Base-by-base conservation (phyloP, 2,888 invertebrate species). In the Pseudolycoriella hygida region DNA sequence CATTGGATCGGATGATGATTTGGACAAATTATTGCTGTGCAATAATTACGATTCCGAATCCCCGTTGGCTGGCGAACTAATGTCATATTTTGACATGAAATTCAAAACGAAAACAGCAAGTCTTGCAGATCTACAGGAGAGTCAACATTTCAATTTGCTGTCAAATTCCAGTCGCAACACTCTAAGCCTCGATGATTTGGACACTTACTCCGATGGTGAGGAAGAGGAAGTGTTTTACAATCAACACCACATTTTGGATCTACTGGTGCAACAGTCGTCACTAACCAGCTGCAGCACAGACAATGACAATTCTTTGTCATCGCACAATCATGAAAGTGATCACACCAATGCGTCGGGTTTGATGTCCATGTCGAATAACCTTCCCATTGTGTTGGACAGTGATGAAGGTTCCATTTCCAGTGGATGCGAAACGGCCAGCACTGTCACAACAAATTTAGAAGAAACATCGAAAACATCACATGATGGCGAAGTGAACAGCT, bases 341-440 rank as follows among this genome's bases (percentile, higher is more conserved):
- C 10, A 20, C 12, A 19, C 20, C 12, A 34, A 34, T 15, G 39
- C 20, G 12, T 19, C 39, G 8, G 25, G 18, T 14, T 12, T 19
- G 4, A 8, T 11, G 18, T 42, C 42, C 51, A 17, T 54, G 17
- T 14, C 18, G 19, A 25, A 5, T 15, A 43, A 46, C 57, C 66
- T 70, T 59, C 69, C 71, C 63, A 69, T 69, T 60, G 70, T 71
- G 58, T 65, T 72, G 51, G 79, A 80, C 56, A 76, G 77, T 62
- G 80, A 80, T 66, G 79, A 79, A 56, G 78, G 80, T 52, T 80
- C 80, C 43, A 76, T 84, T 57, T 83, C 83, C 50, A 83, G 82
- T 56, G 84, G 83, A 52, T 84, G 83, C 61, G 83, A 84, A 65
- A 81, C 81, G 12, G 80, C 80, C 43, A 81, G 81, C 61, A 81